Percentiles rank a stretch among this genome's conserved stretches.
phyloP scores from a whole-genome alignment of 2,888 invertebrate genomes.

The Asteroscopus sphinx region DNA sequence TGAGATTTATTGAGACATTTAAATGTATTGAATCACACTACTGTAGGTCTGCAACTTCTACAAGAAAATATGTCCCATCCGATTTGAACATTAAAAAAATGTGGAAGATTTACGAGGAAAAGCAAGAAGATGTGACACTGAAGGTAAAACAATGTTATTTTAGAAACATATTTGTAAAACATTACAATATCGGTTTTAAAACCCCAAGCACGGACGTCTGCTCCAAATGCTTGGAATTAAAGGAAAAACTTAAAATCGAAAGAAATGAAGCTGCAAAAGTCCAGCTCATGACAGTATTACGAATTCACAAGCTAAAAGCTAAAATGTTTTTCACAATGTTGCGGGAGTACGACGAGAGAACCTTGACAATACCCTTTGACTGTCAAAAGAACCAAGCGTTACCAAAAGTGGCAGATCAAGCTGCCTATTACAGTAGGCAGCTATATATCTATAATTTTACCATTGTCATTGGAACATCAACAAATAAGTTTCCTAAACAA shows the following conservation, averaged over 20 bases:
- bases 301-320: slow-evolving; percentile 14
- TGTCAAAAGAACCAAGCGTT: slow-evolving; percentile 10
- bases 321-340: slow-evolving; percentile 10
- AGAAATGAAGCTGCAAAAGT: no score
- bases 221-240: neutral
- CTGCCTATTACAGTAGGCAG: no score
- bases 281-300: neutral
- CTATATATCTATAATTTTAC: no score
- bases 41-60: slow-evolving; percentile 8
- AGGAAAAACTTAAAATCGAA: no score
- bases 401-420: no score
- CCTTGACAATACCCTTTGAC: slow-evolving; percentile 7
- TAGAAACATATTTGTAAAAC: neutral
- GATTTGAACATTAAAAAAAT: slow-evolving; percentile 18
- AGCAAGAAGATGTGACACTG: slow-evolving; percentile 10
- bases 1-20: no score
- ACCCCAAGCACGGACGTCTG: slow-evolving; percentile 1
- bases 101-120: slow-evolving; percentile 19
- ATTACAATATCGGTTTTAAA: slow-evolving; percentile 12
- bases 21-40: slow-evolving; percentile 12
- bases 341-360: slow-evolving; percentile 2
- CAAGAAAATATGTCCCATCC: slow-evolving; percentile 16
- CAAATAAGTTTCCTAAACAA: no score
- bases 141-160: slow-evolving; percentile 4
- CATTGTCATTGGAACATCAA: no score